Conservation (phyloP, 2,113 vertebrate species). For the Ceyx margarethae region DNA sequence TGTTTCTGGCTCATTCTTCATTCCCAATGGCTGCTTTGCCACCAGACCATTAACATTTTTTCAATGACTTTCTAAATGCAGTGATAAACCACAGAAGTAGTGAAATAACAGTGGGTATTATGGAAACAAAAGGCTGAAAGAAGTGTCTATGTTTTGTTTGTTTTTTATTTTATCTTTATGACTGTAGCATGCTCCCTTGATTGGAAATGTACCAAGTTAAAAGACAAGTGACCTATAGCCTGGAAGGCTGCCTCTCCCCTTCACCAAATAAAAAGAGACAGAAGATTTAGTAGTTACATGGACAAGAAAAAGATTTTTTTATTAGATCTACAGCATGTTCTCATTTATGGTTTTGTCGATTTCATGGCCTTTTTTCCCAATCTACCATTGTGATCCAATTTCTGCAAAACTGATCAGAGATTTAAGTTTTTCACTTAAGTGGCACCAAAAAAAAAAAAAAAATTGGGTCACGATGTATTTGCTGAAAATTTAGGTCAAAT, state of each 20-base stretch:
- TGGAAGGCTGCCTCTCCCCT: neutral
- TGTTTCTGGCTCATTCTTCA: conserved; percentile 67
- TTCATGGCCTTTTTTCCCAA: neutral
- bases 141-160: neutral
- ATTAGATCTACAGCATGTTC: conserved; percentile 4
- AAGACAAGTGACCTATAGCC: conserved; percentile 5
- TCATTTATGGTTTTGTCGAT: conserved; percentile 33
- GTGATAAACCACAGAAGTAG: conserved; percentile 45
- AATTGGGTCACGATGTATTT: neutral
- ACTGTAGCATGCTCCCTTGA: neutral
- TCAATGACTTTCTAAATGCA: conserved; percentile 71
- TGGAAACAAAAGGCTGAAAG: conserved; percentile 47
- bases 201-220: conserved; percentile 14
- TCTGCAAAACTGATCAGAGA: conserved; percentile 36
- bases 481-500: conserved; percentile 8
- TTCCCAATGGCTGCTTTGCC: conserved; percentile 65
- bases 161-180: neutral
- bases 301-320: neutral
- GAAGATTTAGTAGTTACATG: neutral
- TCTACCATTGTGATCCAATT: neutral
- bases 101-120: conserved; percentile 46
- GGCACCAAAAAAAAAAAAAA: neutral
- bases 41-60: conserved; percentile 72
- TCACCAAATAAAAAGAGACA: conserved; percentile 13
- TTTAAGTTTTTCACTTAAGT: conserved; percentile 21